Percentiles rank a stretch among this genome's conserved stretches.
phyloP scores from a whole-genome alignment of 1,140 invertebrate genomes.

The Anadara kagoshimensis region DNA sequence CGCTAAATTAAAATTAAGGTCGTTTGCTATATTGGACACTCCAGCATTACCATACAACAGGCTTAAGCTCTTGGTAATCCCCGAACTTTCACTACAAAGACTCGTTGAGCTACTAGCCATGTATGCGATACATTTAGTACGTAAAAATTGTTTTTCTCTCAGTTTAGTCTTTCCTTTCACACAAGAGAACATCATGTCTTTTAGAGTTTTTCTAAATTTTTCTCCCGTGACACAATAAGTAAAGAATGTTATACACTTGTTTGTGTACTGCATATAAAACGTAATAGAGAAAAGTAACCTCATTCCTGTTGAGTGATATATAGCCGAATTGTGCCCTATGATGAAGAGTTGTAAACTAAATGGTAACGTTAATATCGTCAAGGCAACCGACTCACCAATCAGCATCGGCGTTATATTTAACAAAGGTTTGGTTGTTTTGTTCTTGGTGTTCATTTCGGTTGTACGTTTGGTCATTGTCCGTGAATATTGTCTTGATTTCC shows the following conservation, averaged over 20 bases:
- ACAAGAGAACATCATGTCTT: constrained; percentile 23
- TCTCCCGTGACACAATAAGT: constrained; percentile 55
- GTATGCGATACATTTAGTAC: too few relatives aligned
- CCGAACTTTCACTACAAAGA: too few relatives aligned
- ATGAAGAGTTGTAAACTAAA: constrained; percentile 52
- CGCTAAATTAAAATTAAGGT: too few relatives aligned
- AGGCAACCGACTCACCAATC: constrained; percentile 53
- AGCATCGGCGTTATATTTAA: constrained; percentile 53
- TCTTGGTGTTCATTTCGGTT: not conserved
- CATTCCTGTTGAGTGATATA: constrained; percentile 41
- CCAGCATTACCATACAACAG: too few relatives aligned
- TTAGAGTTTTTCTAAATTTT: constrained; percentile 48
- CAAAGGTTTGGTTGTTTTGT: not conserved
- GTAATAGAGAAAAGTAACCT: constrained; percentile 53
- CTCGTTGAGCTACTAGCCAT: too few relatives aligned
- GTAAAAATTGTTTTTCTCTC: not conserved
- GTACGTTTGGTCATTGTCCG: not conserved
- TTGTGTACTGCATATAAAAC: constrained; percentile 60
- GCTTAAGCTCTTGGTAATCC: too few relatives aligned
- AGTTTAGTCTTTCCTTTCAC: constrained; percentile 19
- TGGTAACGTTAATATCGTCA: constrained; percentile 58
- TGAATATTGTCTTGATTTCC: constrained; percentile 35
- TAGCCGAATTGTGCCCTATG: constrained; percentile 34
- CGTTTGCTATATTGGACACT: too few relatives aligned
- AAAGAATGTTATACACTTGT: constrained; percentile 61